Conservation (phyloP, 2,113 vertebrate genomes). For the Dipodomys ordii region DNA sequence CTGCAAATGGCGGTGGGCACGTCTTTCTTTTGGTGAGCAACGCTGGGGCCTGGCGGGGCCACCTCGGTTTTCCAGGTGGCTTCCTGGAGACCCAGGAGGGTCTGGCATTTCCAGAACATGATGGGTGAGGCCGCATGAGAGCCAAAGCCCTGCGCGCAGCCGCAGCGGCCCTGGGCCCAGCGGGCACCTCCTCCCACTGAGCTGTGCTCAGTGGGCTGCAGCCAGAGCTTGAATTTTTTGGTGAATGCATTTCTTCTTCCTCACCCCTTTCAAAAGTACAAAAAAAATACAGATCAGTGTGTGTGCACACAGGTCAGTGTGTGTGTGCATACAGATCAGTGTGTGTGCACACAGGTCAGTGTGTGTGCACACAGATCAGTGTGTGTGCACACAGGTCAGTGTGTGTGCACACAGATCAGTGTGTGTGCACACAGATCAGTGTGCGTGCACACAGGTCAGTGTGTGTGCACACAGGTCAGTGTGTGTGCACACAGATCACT, state of each 20-base stretch:
- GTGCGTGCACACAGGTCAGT: too few species aligned
- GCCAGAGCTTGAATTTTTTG: not conserved
- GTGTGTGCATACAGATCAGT: too few species aligned
- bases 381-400: too few species aligned
- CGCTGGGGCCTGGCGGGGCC: not conserved
- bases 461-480: not conserved
- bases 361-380: too few species aligned
- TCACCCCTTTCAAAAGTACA: not conserved
- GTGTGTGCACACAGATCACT: too few species aligned
- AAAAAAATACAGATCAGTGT: not conserved
- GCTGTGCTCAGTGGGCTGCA: not conserved
- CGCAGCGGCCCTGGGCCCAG: not conserved
- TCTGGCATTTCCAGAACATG: not conserved
- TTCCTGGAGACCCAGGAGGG: not conserved
- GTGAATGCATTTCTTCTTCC: not conserved
- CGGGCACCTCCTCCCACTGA: not conserved
- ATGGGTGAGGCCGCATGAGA: not conserved
- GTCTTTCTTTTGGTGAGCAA: not conserved
- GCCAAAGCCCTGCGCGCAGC: too few species aligned
- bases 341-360: too few species aligned
- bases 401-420: too few species aligned
- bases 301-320: too few species aligned
- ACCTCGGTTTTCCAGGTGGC: not conserved
- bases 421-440: too few species aligned
- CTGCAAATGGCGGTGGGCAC: not conserved